Conservation (phyloP, 2,113 vertebrate species). For the Fukomys damarensis region DNA sequence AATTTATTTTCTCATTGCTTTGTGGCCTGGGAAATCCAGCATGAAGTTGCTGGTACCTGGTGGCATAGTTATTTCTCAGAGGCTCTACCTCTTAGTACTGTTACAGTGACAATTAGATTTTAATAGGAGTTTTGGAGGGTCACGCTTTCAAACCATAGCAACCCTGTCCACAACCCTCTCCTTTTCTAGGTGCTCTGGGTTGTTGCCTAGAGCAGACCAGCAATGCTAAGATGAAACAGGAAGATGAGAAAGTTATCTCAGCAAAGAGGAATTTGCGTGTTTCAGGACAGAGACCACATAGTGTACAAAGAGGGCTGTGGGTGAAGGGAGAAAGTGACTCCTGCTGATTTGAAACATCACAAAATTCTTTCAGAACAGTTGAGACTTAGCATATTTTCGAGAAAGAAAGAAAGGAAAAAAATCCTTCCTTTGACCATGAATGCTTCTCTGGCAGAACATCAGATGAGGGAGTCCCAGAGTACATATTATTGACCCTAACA, state of each 20-base stretch:
- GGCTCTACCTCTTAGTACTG: neutral
- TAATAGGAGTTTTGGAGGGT: neutral
- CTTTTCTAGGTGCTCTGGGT: neutral
- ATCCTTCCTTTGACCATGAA: neutral
- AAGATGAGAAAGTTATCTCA: neutral
- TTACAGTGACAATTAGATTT: neutral
- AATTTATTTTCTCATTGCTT: neutral
- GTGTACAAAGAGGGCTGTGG: neutral
- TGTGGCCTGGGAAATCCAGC: neutral
- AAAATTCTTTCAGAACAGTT: neutral
- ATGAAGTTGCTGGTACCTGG: neutral
- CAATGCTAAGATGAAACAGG: neutral
- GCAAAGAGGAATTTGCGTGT: neutral
- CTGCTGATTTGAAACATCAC: neutral
- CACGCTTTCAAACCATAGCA: neutral
- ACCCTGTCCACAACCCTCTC: neutral
- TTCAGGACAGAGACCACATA: neutral
- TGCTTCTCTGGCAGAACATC: constrained; percentile 4
- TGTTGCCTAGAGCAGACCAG: neutral
- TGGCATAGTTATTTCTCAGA: neutral
- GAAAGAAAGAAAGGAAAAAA: constrained; percentile 17
- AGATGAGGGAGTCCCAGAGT: neutral
- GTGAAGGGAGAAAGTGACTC: neutral
- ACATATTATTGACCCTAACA: constrained; percentile 37
- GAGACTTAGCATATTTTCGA: neutral